These are phyloP conservation scores for Cassiopea xamachana DNA, from an alignment of 30 jellyfish, hydroid and myxozoan genomes.

Conservation along the genomic window DNA sequence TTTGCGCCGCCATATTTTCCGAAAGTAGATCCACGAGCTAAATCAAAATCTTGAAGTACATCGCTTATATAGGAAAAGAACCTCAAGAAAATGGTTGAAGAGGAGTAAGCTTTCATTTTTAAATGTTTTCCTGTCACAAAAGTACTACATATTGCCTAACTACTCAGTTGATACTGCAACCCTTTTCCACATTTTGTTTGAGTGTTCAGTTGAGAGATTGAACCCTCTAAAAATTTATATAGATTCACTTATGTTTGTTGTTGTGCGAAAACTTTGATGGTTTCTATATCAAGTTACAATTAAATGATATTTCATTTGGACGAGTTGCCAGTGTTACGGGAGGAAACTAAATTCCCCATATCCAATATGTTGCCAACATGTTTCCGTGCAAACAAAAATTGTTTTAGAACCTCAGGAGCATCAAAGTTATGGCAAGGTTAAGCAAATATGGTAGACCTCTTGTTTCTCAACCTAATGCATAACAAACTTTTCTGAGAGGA, in stretches of 20 bases:
- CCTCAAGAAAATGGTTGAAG: slow-evolving; percentile 23
- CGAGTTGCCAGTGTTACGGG: too few relatives aligned
- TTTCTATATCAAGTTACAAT: background rate
- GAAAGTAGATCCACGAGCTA: slow-evolving; percentile 31
- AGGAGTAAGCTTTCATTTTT: slow-evolving; percentile 11
- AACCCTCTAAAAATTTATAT: background rate
- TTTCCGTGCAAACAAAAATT: too few relatives aligned
- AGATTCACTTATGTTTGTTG: background rate
- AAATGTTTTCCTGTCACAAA: background rate
- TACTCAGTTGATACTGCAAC: background rate
- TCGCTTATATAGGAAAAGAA: background rate
- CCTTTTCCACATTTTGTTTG: background rate
- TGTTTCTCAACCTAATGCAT: too few relatives aligned
- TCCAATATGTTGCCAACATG: too few relatives aligned
- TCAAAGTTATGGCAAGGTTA: too few relatives aligned
- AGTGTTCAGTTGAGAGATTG: background rate
- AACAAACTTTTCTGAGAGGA: too few relatives aligned
- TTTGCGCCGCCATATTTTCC: slow-evolving; percentile 31
- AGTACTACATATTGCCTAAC: background rate
- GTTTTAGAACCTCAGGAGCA: too few relatives aligned
- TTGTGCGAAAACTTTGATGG: background rate
- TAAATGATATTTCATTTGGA: background rate
- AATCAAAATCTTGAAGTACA: background rate
- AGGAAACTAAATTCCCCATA: too few relatives aligned
- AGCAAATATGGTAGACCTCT: too few relatives aligned